phyloP scores from a whole-genome alignment of 2,113 vertebrate species.

The Nannospalax galili region DNA sequence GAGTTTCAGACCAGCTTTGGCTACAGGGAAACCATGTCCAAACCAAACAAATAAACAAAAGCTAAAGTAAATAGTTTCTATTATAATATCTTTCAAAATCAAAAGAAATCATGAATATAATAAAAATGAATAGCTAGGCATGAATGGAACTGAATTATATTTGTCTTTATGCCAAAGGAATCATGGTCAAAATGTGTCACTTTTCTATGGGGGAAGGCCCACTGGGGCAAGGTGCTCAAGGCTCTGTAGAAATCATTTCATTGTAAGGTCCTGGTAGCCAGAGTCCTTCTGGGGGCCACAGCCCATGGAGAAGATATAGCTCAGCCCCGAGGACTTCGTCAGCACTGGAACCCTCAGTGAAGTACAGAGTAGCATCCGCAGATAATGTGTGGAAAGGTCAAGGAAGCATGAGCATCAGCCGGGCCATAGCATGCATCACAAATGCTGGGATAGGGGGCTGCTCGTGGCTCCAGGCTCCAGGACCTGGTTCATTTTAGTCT shows the following conservation, averaged over 20 bases:
- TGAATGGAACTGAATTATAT: neutral
- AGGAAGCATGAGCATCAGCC: no score
- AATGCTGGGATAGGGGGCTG: fast-evolving
- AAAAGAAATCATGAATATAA: neutral
- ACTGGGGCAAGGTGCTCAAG: neutral
- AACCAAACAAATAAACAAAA: no score
- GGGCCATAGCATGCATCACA: neutral
- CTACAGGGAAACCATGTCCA: no score
- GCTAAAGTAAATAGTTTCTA: neutral
- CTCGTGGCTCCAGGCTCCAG: neutral
- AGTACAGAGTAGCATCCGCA: no score
- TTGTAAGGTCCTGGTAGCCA: fast-evolving
- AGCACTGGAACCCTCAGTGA: fast-evolving
- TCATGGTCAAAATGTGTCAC: neutral
- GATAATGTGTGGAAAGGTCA: no score
- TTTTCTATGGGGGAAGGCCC: neutral
- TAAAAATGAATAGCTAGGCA: neutral
- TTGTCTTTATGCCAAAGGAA: neutral
- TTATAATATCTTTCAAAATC: constrained; percentile 15
- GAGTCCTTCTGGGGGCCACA: neutral
- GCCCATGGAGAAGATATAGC: neutral
- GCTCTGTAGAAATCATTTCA: neutral
- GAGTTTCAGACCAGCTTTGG: no score
- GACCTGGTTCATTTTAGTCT: no score
- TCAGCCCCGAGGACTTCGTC: neutral